Evolutionary conservation across 2,888 invertebrate genomes (phyloP), one percentile per base, ranked within the genome.

Genomic region (Copidosoma aretas): DNA sequence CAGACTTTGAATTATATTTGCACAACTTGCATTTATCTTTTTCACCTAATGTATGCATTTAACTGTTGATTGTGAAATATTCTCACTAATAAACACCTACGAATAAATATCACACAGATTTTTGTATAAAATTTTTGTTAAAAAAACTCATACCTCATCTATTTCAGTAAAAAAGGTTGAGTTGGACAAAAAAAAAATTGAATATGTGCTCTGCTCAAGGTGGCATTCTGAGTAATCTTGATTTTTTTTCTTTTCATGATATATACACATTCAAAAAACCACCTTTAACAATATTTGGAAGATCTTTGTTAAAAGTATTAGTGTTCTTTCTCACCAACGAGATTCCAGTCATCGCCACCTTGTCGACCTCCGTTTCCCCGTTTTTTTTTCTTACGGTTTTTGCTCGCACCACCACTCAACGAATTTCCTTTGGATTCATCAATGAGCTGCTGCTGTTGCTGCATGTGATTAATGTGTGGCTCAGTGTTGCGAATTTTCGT

Each of bases 241-340:
- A 39, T 43, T 12, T 59, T 15, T 12, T 19, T 43, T 51, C 52
- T 8, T 46, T 49, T 49, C 57, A 22, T 41, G 57, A 58, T 60
- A 43, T 51, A 53, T 15, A 52, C 51, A 32, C 10, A 12, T 19
- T 61, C 25, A 60, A 60, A 68, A 65, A 65, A 53, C 68, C 69
- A 68, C 51, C 63, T 63, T 64, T 64, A 32, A 67, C 70, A 67
- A 63, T 52, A 59, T 19, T 64, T 65, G 70, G 68, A 69, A 54
- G 70, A 64, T 57, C 51, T 71, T 70, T 68, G 67, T 60, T 60
- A 58, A 60, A 52, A 61, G 19, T 74, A 75, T 78, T 76, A 76
- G 79, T 77, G 77, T 76, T 78, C 75, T 78, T 80, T 81, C 83
- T 84, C 82, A 83, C 83, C 83, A 83, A 83, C 83, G 80, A 83